Evolutionary conservation across 2,797 vertebrate genomes (phyloP).

Genomic region (Antennarius maculatus): DNA sequence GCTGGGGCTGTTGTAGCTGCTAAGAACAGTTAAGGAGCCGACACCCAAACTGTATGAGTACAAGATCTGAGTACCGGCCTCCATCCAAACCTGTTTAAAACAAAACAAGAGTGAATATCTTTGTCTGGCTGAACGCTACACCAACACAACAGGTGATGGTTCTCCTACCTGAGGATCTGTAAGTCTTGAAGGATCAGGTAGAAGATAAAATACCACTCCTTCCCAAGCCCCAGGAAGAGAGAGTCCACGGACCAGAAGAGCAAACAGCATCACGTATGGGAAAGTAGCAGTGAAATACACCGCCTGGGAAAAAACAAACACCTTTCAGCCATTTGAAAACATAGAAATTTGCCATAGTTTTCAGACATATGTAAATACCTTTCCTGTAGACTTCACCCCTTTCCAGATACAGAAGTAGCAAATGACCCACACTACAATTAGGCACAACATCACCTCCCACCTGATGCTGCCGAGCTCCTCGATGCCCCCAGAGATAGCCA

Average conservation of each 20-base stretch:
- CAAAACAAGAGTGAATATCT: constrained; percentile 8
- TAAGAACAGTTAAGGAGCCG: constrained; percentile 71
- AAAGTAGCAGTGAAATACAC: constrained; percentile 83
- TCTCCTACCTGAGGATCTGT: constrained; percentile 75
- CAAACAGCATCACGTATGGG: constrained; percentile 79
- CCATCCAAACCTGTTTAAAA: constrained; percentile 81
- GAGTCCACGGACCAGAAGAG: constrained; percentile 79
- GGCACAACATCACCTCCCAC: constrained; percentile 74
- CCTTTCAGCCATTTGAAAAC: background rate
- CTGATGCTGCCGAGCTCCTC: constrained; percentile 76
- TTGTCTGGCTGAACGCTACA: background rate
- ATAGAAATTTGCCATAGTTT: background rate
- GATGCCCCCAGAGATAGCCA: constrained; percentile 77
- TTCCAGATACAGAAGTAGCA: constrained; percentile 84
- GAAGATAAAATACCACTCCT: constrained; percentile 78
- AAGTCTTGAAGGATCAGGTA: constrained; percentile 75
- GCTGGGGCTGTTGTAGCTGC: constrained; percentile 79
- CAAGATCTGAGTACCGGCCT: constrained; percentile 79
- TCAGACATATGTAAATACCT: constrained; percentile 53
- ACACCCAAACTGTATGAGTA: constrained; percentile 80
- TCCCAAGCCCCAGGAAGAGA: constrained; percentile 80
- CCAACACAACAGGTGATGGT: background rate
- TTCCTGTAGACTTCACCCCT: constrained; percentile 81
- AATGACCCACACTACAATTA: constrained; percentile 68
- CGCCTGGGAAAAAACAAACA: constrained; percentile 57